phyloP scores from a whole-genome alignment of 2,113 vertebrate species.

The Fulica atra region DNA sequence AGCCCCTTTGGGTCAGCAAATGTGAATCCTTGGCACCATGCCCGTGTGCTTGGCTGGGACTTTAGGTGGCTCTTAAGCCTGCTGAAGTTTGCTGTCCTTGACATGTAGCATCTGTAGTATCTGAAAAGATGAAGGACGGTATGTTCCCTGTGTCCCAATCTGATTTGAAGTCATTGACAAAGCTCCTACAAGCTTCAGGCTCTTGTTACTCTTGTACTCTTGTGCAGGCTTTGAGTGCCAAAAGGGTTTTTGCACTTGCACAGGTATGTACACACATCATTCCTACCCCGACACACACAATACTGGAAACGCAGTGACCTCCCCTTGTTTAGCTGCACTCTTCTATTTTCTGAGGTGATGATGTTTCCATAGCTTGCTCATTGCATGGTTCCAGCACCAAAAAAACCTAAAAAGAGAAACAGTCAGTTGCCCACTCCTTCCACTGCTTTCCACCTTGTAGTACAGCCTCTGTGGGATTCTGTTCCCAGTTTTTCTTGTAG shows the following conservation, averaged over 20 bases:
- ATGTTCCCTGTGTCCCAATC: neutral
- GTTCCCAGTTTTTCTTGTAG: neutral
- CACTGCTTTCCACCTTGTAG: neutral
- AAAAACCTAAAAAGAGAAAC: neutral
- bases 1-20: neutral
- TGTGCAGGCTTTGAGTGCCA: neutral
- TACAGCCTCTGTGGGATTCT: neutral
- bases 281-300: neutral
- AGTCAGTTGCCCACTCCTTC: neutral
- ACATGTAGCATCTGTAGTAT: too few relatives aligned
- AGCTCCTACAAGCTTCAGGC: neutral
- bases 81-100: neutral
- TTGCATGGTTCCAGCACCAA: fast-evolving
- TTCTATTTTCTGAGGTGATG: neutral
- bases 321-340: neutral
- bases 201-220: neutral
- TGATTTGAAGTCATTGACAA: neutral
- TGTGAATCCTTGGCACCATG: neutral
- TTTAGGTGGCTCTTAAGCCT: neutral
- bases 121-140: neutral
- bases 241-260: neutral
- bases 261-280: neutral
- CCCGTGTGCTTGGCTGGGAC: neutral
- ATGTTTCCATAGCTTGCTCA: neutral
- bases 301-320: neutral